Percentiles rank a stretch among this genome's conserved stretches.
Evolutionary conservation across 1,140 invertebrate genomes (phyloP).

Genomic region (Chymomyza costata): DNA sequence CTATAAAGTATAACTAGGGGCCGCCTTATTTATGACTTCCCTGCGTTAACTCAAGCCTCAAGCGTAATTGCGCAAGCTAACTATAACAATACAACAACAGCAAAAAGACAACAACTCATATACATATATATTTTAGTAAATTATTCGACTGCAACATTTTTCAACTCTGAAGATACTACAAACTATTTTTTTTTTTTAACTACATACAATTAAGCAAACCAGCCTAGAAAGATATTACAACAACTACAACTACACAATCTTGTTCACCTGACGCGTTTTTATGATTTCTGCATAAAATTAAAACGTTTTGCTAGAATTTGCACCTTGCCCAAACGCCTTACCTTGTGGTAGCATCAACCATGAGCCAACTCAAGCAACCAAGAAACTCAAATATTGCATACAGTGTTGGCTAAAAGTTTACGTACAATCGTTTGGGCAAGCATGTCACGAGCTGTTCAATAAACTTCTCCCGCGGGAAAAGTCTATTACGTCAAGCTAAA

Average conservation of each 20-base stretch:
- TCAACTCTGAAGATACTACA: constrained; percentile 33
- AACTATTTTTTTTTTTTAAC: too few species aligned
- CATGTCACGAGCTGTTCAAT: neutral
- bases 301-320: constrained; percentile 44
- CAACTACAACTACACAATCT: constrained; percentile 64
- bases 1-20: constrained; percentile 57
- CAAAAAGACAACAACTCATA: constrained; percentile 16
- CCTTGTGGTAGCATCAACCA: too few species aligned
- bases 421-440: too few species aligned
- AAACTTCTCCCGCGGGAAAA: constrained; percentile 19
- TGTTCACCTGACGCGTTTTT: constrained; percentile 71
- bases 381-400: too few species aligned
- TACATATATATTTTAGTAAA: too few species aligned
- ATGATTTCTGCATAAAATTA: constrained; percentile 74
- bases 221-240: too few species aligned
- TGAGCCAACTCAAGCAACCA: neutral
- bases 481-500: constrained; percentile 40
- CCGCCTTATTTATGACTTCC: constrained; percentile 62
- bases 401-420: too few species aligned
- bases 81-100: too few species aligned
- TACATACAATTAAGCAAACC: constrained; percentile 61
- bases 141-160: constrained; percentile 71
- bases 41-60: constrained; percentile 5
- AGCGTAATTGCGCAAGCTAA: constrained; percentile 61
- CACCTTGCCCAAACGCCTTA: constrained; percentile 1